phyloP scores from a whole-genome alignment of 2,113 vertebrate species.

The Ginglymostoma cirratum region DNA sequence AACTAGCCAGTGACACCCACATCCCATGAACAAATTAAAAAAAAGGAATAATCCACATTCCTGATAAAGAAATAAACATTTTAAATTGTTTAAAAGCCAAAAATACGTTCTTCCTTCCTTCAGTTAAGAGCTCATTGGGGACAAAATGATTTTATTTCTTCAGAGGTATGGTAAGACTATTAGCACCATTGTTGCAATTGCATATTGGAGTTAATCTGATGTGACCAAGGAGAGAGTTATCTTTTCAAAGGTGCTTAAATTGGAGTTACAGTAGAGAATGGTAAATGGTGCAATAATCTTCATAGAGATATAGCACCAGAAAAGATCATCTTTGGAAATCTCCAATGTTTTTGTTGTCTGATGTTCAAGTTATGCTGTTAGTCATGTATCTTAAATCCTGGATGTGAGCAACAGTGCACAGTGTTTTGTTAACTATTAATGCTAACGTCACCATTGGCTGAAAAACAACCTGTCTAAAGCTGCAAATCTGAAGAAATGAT shows the following conservation, averaged over 20 bases:
- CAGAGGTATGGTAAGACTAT: too few species aligned
- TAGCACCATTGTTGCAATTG: too few species aligned
- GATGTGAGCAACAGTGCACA: not conserved
- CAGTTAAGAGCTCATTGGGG: too few species aligned
- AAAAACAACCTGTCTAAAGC: not conserved
- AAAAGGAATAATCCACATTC: too few species aligned
- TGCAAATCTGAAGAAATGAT: not conserved
- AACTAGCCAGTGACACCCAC: too few species aligned
- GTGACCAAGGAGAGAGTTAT: not conserved
- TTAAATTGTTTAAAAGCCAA: too few species aligned
- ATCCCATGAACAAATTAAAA: too few species aligned
- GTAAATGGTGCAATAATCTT: not conserved
- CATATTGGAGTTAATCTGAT: not conserved
- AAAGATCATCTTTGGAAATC: not conserved
- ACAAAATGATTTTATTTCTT: too few species aligned
- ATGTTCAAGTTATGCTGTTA: not conserved
- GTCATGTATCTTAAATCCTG: not conserved
- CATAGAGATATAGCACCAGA: not conserved
- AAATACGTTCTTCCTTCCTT: too few species aligned
- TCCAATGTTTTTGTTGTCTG: not conserved
- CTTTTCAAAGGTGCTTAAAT: not conserved
- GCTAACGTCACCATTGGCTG: not conserved
- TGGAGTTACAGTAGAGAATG: not conserved
- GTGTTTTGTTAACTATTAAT: conserved; percentile 19
- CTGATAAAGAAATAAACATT: too few species aligned